phyloP scores from a whole-genome alignment of 2,797 vertebrate species.

The Lagorchestes hirsutus region DNA sequence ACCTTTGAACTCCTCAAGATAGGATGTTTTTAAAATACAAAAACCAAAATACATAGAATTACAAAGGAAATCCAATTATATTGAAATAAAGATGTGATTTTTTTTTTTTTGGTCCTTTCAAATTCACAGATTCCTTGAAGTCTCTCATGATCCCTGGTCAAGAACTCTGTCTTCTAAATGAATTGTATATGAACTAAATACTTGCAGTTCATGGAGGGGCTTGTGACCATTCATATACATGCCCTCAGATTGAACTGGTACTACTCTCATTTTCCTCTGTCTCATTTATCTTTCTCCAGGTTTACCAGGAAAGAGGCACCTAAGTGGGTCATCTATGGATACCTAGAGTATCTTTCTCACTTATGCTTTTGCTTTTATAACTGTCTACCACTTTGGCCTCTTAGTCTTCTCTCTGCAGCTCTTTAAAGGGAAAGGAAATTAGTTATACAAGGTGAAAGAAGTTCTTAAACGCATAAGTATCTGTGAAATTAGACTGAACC shows the following conservation, averaged over 20 bases:
- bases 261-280: not conserved
- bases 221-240: not conserved
- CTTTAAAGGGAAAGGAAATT: not conserved
- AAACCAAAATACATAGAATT: not conserved
- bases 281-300: not conserved
- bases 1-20: not conserved
- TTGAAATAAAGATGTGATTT: not conserved
- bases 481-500: not conserved
- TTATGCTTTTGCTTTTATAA: not conserved
- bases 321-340: not conserved
- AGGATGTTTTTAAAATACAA: not conserved
- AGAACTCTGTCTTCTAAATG: not conserved
- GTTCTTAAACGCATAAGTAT: conserved; percentile 6
- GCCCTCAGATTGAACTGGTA: not conserved
- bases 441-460: not conserved
- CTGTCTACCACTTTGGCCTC: not conserved
- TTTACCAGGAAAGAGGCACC: no score
- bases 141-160: not conserved
- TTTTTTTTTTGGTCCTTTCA: not conserved
- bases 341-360: not conserved
- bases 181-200: not conserved
- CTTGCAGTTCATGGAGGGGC: not conserved
- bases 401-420: not conserved
- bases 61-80: not conserved
- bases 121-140: not conserved